Percentiles rank a stretch among this genome's conserved stretches.
phyloP scores from a whole-genome alignment of 2,797 vertebrate species.

The Sebastes melanostomus region DNA sequence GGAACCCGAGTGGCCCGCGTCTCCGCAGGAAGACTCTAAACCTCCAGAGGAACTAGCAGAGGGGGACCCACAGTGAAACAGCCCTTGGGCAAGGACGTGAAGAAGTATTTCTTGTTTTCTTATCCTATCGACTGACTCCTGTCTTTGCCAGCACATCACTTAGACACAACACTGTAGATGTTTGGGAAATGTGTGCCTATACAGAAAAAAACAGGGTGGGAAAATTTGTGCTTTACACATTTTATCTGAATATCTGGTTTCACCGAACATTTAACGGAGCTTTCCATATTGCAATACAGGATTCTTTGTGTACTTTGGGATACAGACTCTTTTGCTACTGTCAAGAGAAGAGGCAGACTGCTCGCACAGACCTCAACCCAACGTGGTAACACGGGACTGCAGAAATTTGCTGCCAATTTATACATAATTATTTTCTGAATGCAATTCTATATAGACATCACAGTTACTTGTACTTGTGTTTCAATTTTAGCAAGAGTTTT shows the following conservation, averaged over 20 bases:
- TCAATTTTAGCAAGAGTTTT: conserved; percentile 55
- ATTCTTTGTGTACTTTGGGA: conserved; percentile 79
- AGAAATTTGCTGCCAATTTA: conserved; percentile 78
- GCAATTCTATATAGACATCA: conserved; percentile 74
- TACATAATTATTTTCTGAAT: conserved; percentile 83
- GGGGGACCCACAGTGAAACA: conserved; percentile 66
- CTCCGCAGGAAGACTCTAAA: conserved; percentile 57
- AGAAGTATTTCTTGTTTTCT: conserved; percentile 75
- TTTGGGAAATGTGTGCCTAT: conserved; percentile 88
- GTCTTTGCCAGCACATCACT: conserved; percentile 92
- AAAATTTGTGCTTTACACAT: conserved; percentile 76
- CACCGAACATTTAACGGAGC: conserved; percentile 80
- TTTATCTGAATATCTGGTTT: conserved; percentile 70
- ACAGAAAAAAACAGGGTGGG: conserved; percentile 81
- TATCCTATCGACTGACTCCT: conserved; percentile 77
- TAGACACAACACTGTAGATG: conserved; percentile 99
- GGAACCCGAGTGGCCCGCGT: conserved; percentile 65
- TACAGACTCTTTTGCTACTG: conserved; percentile 80
- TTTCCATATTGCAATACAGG: conserved; percentile 87
- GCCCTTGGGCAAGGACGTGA: conserved; percentile 71
- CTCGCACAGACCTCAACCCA: conserved; percentile 66
- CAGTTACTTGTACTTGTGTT: conserved; percentile 70
- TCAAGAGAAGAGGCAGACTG: conserved; percentile 68
- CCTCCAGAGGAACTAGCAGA: conserved; percentile 55
- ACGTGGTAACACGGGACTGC: conserved; percentile 69